Evolutionary conservation across 2,113 vertebrate genomes (phyloP), one percentile per base, ranked within the genome.

Genomic region (Neolamprologus cancellatus): DNA sequence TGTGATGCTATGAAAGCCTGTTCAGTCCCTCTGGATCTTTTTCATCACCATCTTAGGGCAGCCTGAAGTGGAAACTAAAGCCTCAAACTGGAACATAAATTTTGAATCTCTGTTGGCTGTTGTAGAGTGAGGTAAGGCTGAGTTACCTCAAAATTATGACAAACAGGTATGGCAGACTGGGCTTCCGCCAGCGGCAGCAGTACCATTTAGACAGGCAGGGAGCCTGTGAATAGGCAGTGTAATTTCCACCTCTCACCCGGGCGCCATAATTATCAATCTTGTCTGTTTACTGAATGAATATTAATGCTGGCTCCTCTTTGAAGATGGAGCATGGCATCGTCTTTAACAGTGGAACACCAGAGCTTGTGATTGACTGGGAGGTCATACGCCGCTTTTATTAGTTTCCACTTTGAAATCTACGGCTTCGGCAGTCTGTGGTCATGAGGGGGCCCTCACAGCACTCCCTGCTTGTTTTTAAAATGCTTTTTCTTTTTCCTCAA

Each of bases 201-300:
- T 18, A 57, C 64, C 79, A 83, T 79, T 88, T 46, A 52, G 71
- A 84, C 48, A 34, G 52, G 74, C 83, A 13, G 74, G 82, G 69
- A 66, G 79, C 78, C 85, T 54, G 54, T 76, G 82, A 78, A 92
- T 81, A 83, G 79, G 82, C 80, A 44, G 84, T 83, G 69, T 79
- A 44, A 93, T 94, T 95, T 86, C 84, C 87, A 53, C 59, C 81
- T 90, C 88, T 89, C 90, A 86, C 76, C 84, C 39, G 14, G 83
- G 80, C 9, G 79, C 85, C 84, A 79, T 91, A 90, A 94, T 95
- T 94, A 93, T 94, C 90, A 92, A 89, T 94, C 92, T 86, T 84
- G 86, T 91, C 86, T 95, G 91, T 96, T 95, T 95, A 94, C 91
- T 54, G 79, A 87, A 91, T 93, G 89, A 93, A 95, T 94, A 92